These are phyloP conservation scores for Chionoecetes opilio DNA, from an alignment of 1,140 invertebrate genomes.

Conservation along the genomic window DNA sequence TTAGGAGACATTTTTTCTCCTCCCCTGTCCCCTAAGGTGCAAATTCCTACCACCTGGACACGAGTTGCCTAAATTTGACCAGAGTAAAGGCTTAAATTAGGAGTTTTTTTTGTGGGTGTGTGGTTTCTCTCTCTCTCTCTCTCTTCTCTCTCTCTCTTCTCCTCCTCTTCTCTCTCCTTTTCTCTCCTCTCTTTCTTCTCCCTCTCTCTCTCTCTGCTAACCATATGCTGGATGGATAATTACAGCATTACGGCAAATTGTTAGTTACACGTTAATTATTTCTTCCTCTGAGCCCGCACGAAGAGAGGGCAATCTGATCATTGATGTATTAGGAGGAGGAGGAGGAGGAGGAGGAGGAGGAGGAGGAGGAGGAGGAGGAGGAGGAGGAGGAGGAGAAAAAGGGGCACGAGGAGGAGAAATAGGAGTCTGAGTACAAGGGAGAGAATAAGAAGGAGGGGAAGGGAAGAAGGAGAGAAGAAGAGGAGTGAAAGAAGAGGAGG, in stretches of 20 bases:
- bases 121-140: too few relatives aligned
- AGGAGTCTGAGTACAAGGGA: too few relatives aligned
- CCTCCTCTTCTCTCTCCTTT: too few relatives aligned
- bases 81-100: not conserved
- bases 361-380: too few relatives aligned
- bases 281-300: not conserved
- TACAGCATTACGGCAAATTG: not conserved
- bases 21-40: not conserved
- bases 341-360: too few relatives aligned
- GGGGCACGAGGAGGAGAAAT: not conserved
- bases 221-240: slow-evolving; percentile 9
- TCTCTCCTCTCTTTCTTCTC: not conserved
- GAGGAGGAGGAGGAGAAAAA: too few relatives aligned
- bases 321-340: not conserved
- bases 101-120: too few relatives aligned
- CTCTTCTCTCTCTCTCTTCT: too few relatives aligned
- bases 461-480: too few relatives aligned
- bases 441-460: too few relatives aligned
- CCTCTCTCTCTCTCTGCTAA: slow-evolving; percentile 27
- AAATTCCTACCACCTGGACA: not conserved
- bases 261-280: slow-evolving; percentile 8
- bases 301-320: not conserved
- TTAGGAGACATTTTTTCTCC: not conserved
- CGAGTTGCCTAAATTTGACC: slow-evolving; percentile 7
- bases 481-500: too few relatives aligned